Percentiles rank a stretch among this genome's conserved stretches.
Evolutionary conservation across 37 sponge, comb jelly and placozoan genomes (phyloP).

Genomic region (Chondrosia reniformis): DNA sequence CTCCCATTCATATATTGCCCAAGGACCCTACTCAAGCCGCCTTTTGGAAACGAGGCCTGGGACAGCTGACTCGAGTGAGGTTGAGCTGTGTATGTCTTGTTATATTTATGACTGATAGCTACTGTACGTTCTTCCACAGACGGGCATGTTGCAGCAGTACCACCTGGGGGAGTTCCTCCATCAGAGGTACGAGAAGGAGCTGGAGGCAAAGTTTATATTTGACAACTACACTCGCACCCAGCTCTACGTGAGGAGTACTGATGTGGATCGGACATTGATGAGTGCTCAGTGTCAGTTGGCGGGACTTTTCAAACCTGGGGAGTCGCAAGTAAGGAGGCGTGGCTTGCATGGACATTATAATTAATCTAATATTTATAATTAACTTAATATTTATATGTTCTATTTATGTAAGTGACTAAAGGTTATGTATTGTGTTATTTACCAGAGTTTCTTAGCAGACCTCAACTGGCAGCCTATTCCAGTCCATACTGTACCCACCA

Average conservation of each 20-base stretch:
- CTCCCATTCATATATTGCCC: slow-evolving; percentile 68
- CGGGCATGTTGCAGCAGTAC: slow-evolving; percentile 56
- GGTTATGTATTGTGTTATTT: not conserved
- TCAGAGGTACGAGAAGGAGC: slow-evolving; percentile 35
- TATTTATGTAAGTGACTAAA: too few species aligned
- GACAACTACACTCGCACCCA: slow-evolving; percentile 67
- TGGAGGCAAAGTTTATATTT: not conserved
- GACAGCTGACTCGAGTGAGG: slow-evolving; percentile 78
- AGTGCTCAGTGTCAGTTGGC: slow-evolving; percentile 79
- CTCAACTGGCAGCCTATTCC: slow-evolving; percentile 97
- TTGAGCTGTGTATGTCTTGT: not conserved
- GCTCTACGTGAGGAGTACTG: slow-evolving; percentile 85
- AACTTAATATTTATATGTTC: not conserved
- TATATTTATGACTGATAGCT: not conserved
- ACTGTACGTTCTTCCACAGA: slow-evolving; percentile 22
- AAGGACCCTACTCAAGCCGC: slow-evolving; percentile 38
- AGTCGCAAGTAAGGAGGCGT: slow-evolving; percentile 33
- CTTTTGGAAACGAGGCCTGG: slow-evolving; percentile 90
- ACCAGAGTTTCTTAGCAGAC: not conserved
- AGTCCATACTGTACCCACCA: slow-evolving; percentile 71
- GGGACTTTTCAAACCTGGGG: slow-evolving; percentile 67
- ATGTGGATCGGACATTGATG: slow-evolving; percentile 97
- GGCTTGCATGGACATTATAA: too few species aligned
- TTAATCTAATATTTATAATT: not conserved
- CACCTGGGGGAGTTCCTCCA: slow-evolving; percentile 53